These are phyloP conservation scores for Zygaena filipendulae DNA, from an alignment of 2,888 invertebrate species.

Conservation along the genomic window DNA sequence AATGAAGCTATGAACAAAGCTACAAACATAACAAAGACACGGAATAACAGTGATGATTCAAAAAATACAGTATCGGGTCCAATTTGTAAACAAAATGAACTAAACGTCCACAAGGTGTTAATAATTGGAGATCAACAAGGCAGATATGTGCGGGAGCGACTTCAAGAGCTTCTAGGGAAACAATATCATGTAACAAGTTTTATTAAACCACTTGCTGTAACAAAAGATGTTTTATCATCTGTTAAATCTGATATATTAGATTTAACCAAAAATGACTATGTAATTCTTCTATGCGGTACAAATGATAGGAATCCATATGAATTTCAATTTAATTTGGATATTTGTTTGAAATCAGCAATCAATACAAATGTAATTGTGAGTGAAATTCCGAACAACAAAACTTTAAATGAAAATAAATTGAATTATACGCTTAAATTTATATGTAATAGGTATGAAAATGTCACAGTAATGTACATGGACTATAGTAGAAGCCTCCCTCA, in stretches of 20 bases:
- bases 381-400: not conserved
- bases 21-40: no score
- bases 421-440: not conserved
- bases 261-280: slow-evolving; percentile 1
- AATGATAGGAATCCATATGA: slow-evolving; percentile 1
- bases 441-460: not conserved
- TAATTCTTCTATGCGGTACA: not conserved
- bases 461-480: not conserved
- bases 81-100: no score
- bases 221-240: not conserved
- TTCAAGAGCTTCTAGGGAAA: no score
- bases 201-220: slow-evolving; percentile 1
- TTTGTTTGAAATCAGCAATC: not conserved
- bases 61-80: no score
- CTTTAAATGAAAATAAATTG: not conserved
- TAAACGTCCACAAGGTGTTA: no score
- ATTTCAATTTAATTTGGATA: not conserved
- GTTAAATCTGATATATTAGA: not conserved
- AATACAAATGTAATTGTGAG: not conserved
- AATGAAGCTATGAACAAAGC: no score
- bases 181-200: slow-evolving; percentile 1
- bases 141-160: no score
- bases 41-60: no score
- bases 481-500: not conserved
- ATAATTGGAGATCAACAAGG: no score